Evolutionary conservation across 2,113 vertebrate species (phyloP).

Genomic region (Malaclemys terrapin): DNA sequence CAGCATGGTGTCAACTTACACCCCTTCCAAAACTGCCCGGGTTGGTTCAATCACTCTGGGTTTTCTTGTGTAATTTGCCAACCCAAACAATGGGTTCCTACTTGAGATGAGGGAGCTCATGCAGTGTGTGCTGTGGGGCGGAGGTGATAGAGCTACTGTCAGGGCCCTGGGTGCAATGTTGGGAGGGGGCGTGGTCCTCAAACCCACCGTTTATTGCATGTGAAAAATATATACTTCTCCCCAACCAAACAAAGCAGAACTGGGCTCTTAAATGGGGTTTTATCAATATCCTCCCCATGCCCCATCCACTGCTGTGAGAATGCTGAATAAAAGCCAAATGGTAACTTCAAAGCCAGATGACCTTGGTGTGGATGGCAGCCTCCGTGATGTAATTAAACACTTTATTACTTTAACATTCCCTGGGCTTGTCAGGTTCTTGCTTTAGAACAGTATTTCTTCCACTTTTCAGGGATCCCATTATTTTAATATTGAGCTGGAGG

Average conservation of each 20-base stretch:
- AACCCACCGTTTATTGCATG: not conserved
- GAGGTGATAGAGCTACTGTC: not conserved
- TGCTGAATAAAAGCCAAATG: not conserved
- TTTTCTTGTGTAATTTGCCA: constrained; percentile 62
- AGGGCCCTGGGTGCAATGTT: not conserved
- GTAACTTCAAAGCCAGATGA: not conserved
- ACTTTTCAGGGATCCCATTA: not conserved
- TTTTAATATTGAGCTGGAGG: not conserved
- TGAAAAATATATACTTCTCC: not conserved
- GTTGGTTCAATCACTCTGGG: constrained; percentile 45
- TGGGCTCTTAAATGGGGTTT: not conserved
- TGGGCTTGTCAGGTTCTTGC: not conserved
- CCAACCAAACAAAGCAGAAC: not conserved
- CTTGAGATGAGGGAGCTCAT: constrained; percentile 25
- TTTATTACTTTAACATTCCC: not conserved
- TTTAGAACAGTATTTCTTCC: not conserved
- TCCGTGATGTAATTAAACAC: accelerated
- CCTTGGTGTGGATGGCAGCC: not conserved
- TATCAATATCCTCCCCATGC: not conserved
- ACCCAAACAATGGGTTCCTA: constrained; percentile 42
- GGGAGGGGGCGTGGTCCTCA: not conserved
- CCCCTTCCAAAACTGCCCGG: constrained; percentile 43
- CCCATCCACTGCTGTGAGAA: not conserved
- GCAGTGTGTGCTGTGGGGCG: not conserved
- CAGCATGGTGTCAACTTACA: constrained; percentile 13